Percentiles rank a stretch among this genome's conserved stretches.
Evolutionary conservation across 2,888 invertebrate species (phyloP).

Genomic region (Oligia fasciuncula): DNA sequence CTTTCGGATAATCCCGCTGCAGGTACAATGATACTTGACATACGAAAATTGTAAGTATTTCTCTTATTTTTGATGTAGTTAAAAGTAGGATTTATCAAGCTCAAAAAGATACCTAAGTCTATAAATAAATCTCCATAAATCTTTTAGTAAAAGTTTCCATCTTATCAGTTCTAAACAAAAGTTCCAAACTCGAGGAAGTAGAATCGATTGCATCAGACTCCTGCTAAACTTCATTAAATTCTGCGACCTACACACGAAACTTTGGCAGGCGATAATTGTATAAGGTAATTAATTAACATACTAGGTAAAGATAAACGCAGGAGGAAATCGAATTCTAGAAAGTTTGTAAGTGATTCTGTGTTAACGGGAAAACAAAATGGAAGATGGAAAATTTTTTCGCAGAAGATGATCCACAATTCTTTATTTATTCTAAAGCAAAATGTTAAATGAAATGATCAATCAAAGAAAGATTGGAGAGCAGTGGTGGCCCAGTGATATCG

Average conservation of each 20-base stretch:
- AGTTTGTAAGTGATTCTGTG: constrained; percentile 27
- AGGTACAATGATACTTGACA: not conserved
- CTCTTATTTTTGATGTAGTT: not conserved
- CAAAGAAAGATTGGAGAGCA: too few relatives aligned
- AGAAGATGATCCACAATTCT: not conserved
- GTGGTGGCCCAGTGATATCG: too few relatives aligned
- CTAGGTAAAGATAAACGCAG: constrained; percentile 15
- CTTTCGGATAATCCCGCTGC: too few relatives aligned
- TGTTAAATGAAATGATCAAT: too few relatives aligned
- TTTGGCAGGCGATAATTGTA: constrained; percentile 44
- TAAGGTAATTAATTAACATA: constrained; percentile 34
- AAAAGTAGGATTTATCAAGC: not conserved
- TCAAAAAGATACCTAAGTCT: not conserved
- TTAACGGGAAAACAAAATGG: not conserved
- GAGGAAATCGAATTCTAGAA: constrained; percentile 3
- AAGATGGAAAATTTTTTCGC: not conserved
- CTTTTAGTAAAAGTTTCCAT: constrained; percentile 2
- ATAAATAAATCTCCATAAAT: constrained; percentile 19
- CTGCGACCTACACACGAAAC: constrained; percentile 12
- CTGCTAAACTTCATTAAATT: constrained; percentile 26
- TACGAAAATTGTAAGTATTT: not conserved
- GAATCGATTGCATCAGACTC: constrained; percentile 22
- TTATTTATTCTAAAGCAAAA: not conserved
- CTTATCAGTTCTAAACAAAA: constrained; percentile 45
- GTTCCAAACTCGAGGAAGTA: constrained; percentile 20